These are phyloP conservation scores for Drosophila arawakana DNA, from an alignment of 1,140 invertebrate genomes.

Conservation along the genomic window DNA sequence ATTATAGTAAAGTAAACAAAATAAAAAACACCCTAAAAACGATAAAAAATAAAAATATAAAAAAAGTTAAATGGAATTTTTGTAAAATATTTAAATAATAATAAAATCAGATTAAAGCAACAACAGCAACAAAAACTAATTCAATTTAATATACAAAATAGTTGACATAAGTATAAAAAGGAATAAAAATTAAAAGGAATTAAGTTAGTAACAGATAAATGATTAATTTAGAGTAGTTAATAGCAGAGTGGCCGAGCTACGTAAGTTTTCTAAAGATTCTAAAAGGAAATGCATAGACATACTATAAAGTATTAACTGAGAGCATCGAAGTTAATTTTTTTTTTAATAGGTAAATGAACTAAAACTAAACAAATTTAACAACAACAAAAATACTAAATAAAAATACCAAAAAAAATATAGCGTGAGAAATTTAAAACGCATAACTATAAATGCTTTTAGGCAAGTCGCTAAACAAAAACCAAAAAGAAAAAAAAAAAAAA, in stretches of 20 bases:
- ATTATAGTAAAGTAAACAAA: slow-evolving; percentile 11
- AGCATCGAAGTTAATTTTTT: slow-evolving; percentile 71
- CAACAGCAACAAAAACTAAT: slow-evolving; percentile 28
- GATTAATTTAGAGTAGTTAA: slow-evolving; percentile 49
- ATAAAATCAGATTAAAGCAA: slow-evolving; percentile 18
- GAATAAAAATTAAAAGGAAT: slow-evolving; percentile 24
- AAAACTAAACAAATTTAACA: slow-evolving; percentile 19
- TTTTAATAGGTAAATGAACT: slow-evolving; percentile 43
- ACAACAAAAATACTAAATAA: slow-evolving; percentile 9
- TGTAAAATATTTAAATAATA: slow-evolving; percentile 61
- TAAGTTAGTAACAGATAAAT: slow-evolving; percentile 18
- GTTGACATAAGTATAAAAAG: slow-evolving; percentile 28
- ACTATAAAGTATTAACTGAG: slow-evolving; percentile 70
- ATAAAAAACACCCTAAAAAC: too few species aligned
- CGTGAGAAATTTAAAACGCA: slow-evolving; percentile 11
- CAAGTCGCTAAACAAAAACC: slow-evolving; percentile 25
- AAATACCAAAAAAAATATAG: slow-evolving; percentile 24
- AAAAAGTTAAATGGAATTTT: slow-evolving; percentile 78
- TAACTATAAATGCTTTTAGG: slow-evolving; percentile 57
- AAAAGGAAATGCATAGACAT: slow-evolving; percentile 75
- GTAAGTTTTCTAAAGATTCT: slow-evolving; percentile 78
- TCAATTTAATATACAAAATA: slow-evolving; percentile 58
- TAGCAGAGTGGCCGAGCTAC: slow-evolving; percentile 78
- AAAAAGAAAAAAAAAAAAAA: slow-evolving; percentile 25
- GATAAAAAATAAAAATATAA: slow-evolving; percentile 15